Evolutionary conservation across 2,113 vertebrate species (phyloP), one percentile per base, ranked within the genome.

Genomic region (human): DNA sequence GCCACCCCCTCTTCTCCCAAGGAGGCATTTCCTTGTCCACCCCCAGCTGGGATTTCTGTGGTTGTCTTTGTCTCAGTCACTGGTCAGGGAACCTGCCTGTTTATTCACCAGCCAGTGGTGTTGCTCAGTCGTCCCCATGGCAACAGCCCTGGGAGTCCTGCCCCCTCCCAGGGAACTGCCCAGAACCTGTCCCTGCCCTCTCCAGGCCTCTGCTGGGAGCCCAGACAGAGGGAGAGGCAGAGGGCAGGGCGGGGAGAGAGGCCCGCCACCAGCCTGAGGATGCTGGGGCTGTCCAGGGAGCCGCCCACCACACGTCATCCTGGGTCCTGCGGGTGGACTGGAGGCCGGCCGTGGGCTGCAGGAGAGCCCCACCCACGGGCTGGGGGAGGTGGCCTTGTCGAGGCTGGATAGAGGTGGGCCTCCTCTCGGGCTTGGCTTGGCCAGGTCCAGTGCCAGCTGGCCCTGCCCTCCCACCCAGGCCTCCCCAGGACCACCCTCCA

Each of bases 141-240:
- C 97, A 98, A 98, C 97, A 95, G 95, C 94, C 97, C 97, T 48
- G 45, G 55, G 94, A 95, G 94, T 94, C 95, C 96, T 95, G 86
- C 96, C 97, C 90, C 82, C 81, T 93, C 93, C 92, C 89, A 8
- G 35, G 81, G 90, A 95, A 40, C 48, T 76, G 92, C 95, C 98
- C 93, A 70, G 87, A 97, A 66, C 95, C 70, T 92, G 95, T 76
- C 73, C 89, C 70, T 96, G 97, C 35, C 64, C 90, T 90, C 92
- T 83, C 52, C 32, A n/a, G 89, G 87, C 40, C 94, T 76, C 81
- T 17, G 78, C 91, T 86, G 57, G 57, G 68, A 78, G 88, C 73
- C 61, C 8, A 30, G 55, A 70, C 55, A 40, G 50, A 45, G 59
- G 27, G 27, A 17, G 25, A 25, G 13, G 68, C 82, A 1, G 40